A percentile compares a stretch with the other conserved stretches of the same genome.
Conservation (phyloP, 1,140 invertebrate genomes). For the Holotrichia oblita region DNA sequence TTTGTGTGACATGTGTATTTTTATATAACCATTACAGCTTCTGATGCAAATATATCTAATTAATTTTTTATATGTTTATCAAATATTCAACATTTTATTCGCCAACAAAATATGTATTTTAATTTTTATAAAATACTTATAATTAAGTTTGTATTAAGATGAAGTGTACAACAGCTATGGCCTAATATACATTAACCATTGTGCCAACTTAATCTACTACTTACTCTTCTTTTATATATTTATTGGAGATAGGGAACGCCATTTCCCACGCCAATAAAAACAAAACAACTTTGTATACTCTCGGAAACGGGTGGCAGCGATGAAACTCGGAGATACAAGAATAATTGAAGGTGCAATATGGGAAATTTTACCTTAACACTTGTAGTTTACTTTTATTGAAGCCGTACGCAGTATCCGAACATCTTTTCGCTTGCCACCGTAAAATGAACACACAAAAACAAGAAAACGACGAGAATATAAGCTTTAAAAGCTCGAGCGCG, state of each 20-base stretch:
- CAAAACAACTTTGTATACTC: not conserved
- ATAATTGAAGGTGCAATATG: constrained; percentile 31
- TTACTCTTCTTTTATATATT: not conserved
- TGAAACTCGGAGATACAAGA: constrained; percentile 21
- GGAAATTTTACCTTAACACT: constrained; percentile 28
- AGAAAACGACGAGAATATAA: constrained; percentile 6
- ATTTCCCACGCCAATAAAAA: constrained; percentile 12
- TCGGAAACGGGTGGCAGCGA: not conserved
- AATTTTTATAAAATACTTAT: no score
- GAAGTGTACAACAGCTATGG: no score
- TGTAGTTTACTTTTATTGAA: constrained; percentile 28
- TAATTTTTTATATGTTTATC: no score
- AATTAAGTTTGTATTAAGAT: no score
- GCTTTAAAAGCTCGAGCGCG: constrained; percentile 12
- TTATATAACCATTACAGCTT: no score
- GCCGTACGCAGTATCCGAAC: constrained; percentile 9
- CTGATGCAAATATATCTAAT: no score
- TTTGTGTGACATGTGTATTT: no score
- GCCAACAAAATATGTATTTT: no score
- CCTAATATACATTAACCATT: not conserved
- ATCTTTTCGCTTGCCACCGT: not conserved
- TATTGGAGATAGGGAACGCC: not conserved
- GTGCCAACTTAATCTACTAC: not conserved
- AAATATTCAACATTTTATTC: no score
- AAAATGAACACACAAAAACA: not conserved